These are phyloP conservation scores for Elymnias hypermnestra DNA, from an alignment of 1,140 invertebrate genomes.

Conservation along the genomic window DNA sequence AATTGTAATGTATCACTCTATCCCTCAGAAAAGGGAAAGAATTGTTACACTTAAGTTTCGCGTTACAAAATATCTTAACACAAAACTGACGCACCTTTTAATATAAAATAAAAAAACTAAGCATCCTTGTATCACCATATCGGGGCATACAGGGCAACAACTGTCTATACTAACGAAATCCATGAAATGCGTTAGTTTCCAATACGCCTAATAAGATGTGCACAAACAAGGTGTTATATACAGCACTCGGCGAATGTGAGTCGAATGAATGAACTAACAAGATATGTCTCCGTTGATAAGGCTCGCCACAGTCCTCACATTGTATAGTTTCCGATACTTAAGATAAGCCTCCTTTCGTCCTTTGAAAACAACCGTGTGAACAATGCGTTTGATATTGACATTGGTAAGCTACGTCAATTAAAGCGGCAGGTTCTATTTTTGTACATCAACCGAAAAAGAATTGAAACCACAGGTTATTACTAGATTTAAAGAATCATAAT, in stretches of 20 bases:
- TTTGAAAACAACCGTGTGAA: conserved; percentile 60
- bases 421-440: neutral
- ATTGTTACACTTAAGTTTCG: too few relatives aligned
- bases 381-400: conserved; percentile 35
- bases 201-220: conserved; percentile 34
- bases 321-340: conserved; percentile 57
- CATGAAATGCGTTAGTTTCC: conserved; percentile 18
- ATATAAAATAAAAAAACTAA: too few relatives aligned
- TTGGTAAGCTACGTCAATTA: conserved; percentile 26
- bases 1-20: too few relatives aligned
- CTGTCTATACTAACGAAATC: neutral
- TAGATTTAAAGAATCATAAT: too few relatives aligned
- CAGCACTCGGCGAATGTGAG: conserved; percentile 49
- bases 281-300: conserved; percentile 53
- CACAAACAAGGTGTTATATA: conserved; percentile 37
- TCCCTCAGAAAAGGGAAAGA: too few relatives aligned
- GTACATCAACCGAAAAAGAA: too few relatives aligned
- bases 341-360: conserved; percentile 59
- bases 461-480: too few relatives aligned
- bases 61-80: too few relatives aligned
- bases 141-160: neutral
- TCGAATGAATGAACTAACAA: conserved; percentile 51
- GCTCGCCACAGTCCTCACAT: conserved; percentile 60
- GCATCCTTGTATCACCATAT: conserved; percentile 2
- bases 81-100: too few relatives aligned